These are phyloP conservation scores for Bujurquina vittata DNA, from an alignment of 2,113 vertebrate species.

Conservation along the genomic window DNA sequence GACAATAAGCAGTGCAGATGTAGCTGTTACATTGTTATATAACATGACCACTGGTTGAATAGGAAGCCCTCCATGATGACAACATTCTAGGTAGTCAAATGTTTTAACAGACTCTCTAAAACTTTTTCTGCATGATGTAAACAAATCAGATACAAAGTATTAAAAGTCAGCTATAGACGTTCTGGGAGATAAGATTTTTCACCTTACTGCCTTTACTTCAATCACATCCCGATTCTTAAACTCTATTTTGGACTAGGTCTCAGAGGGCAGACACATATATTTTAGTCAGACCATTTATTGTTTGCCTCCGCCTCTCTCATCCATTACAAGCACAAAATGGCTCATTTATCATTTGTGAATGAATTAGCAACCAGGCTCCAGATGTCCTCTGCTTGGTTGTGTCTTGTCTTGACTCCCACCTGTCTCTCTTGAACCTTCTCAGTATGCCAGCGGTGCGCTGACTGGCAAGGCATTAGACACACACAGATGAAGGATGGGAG, in stretches of 20 bases:
- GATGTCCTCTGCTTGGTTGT: constrained; percentile 50
- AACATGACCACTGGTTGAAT: too few species aligned
- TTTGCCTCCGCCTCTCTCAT: constrained; percentile 23
- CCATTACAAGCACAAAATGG: constrained; percentile 46
- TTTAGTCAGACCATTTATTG: constrained; percentile 49
- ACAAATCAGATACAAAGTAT: neutral
- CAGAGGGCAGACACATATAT: constrained; percentile 13
- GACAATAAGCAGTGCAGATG: too few species aligned
- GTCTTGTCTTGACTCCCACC: constrained; percentile 51
- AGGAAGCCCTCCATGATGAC: too few species aligned
- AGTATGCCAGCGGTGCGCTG: constrained; percentile 52
- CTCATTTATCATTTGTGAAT: constrained; percentile 61
- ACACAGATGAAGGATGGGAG: constrained; percentile 53
- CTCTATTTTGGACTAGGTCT: constrained; percentile 26
- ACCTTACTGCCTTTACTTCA: neutral
- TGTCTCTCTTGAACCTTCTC: constrained; percentile 37
- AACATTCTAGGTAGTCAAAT: too few species aligned
- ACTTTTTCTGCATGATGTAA: neutral
- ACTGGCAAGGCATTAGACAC: constrained; percentile 63
- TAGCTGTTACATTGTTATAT: too few species aligned
- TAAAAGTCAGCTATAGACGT: too few species aligned
- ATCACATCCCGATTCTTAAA: constrained; percentile 28
- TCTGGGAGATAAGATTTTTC: neutral
- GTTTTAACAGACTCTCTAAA: too few species aligned
- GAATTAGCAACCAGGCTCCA: constrained; percentile 63